Evolutionary conservation across 2,113 vertebrate species (phyloP).

Genomic region (Sarotherodon lohbergeri): DNA sequence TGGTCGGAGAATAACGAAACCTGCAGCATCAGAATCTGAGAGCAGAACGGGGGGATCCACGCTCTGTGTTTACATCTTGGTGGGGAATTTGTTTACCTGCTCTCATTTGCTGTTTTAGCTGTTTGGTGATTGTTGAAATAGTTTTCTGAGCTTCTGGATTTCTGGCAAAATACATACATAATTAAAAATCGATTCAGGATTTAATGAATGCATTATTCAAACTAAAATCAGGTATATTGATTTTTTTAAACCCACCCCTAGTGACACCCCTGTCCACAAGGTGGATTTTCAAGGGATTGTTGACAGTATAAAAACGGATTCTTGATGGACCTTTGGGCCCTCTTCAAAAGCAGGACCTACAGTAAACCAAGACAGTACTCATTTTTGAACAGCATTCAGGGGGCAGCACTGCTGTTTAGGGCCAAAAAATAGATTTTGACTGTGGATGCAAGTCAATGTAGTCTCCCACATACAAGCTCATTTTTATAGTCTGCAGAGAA

Average conservation of each 20-base stretch:
- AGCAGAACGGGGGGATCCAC: neutral
- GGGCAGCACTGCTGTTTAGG: fast-evolving
- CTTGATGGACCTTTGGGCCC: neutral
- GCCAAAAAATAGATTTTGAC: neutral
- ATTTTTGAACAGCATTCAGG: neutral
- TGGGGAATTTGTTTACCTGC: neutral
- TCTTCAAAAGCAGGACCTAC: neutral
- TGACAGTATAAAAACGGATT: neutral
- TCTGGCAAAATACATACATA: neutral
- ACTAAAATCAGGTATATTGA: neutral
- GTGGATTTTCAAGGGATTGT: neutral
- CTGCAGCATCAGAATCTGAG: neutral
- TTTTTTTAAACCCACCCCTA: neutral
- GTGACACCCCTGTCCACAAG: neutral
- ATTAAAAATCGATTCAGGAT: neutral
- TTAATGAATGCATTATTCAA: neutral
- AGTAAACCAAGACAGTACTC: neutral
- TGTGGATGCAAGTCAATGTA: neutral
- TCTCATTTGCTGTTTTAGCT: neutral
- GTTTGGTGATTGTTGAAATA: neutral
- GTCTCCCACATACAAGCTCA: neutral
- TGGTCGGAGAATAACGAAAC: no score
- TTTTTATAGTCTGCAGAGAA: neutral
- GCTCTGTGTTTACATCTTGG: neutral
- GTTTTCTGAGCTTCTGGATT: neutral